Conservation (phyloP, 37 sponge, comb jelly and placozoan genomes). For the Beroe forskalii region DNA sequence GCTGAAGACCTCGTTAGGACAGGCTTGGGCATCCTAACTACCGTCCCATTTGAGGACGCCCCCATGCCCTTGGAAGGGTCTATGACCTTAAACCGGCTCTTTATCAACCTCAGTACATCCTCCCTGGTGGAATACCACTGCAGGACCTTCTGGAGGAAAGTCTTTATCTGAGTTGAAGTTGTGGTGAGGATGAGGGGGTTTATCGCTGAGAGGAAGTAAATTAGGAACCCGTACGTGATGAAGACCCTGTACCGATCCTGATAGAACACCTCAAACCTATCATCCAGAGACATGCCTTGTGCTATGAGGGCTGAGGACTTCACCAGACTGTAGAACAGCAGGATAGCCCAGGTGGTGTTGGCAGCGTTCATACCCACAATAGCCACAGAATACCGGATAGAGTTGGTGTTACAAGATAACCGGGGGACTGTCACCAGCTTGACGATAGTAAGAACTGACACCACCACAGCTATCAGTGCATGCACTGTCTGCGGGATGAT, state of each 20-base stretch:
- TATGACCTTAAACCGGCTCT: neutral
- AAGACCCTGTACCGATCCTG: neutral
- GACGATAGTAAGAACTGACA: neutral
- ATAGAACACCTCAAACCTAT: neutral
- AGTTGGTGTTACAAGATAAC: neutral
- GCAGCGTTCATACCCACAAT: neutral
- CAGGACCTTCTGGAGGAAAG: neutral
- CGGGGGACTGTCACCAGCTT: neutral
- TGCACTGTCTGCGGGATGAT: neutral
- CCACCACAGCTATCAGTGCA: conserved; percentile 10
- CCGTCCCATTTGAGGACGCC: neutral
- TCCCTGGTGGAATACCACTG: neutral
- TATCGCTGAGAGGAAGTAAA: neutral
- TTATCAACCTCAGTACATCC: neutral
- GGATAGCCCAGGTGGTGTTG: neutral
- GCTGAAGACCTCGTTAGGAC: neutral
- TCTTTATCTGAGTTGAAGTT: neutral
- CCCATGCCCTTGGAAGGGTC: neutral
- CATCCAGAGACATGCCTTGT: neutral
- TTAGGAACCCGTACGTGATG: neutral
- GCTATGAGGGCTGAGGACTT: neutral
- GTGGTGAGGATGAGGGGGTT: neutral
- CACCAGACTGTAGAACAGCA: neutral
- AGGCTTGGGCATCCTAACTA: neutral
- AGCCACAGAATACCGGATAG: neutral